Percentiles rank a stretch among this genome's conserved stretches.
Conservation (phyloP, 2,888 invertebrate genomes). For the Carabus problematicus region DNA sequence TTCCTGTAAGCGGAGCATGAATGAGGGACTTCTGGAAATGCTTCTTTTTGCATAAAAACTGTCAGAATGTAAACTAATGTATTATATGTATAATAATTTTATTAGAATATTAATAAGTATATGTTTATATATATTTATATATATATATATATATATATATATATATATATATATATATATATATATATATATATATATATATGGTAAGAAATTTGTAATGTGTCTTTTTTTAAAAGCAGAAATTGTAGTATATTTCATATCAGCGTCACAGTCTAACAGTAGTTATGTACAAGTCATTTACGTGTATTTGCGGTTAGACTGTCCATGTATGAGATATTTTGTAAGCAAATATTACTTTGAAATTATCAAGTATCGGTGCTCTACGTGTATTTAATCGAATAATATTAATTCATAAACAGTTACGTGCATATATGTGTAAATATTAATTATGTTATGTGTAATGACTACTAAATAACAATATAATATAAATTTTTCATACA, state of each 20-base stretch:
- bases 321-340: conserved; percentile 10
- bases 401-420: no score
- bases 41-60: no score
- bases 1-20: no score
- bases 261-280: not conserved
- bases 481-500: conserved; percentile 42
- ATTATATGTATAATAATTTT: no score
- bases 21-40: no score
- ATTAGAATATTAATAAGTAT: no score
- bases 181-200: no score
- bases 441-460: conserved; percentile 33
- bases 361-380: conserved; percentile 32
- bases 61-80: no score
- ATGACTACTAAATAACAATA: conserved; percentile 27
- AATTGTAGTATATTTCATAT: not conserved
- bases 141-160: no score
- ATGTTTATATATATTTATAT: no score
- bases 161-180: no score
- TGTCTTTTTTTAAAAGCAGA: no score
- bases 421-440: conserved; percentile 40
- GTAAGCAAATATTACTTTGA: conserved; percentile 13
- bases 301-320: not conserved
- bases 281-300: not conserved
- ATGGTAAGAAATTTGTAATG: conserved; percentile 31
- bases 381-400: conserved; percentile 39